phyloP scores from a whole-genome alignment of 2,888 invertebrate species.

The Acanthoscelides obtectus region DNA sequence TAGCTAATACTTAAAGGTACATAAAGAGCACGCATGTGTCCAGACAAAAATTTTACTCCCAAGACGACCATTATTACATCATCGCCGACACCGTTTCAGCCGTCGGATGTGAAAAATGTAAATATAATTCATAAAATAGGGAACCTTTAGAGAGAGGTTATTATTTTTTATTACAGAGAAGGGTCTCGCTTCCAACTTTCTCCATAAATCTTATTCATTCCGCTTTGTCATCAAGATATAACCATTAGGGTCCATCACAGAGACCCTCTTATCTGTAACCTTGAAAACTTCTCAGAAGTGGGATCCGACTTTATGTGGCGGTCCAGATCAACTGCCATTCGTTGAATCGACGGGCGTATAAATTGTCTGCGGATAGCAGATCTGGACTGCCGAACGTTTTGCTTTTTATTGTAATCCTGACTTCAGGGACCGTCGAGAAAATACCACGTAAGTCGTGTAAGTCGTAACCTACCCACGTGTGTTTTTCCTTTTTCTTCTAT shows the following conservation, averaged over 20 bases:
- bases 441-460: neutral
- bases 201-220: neutral
- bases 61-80: neutral
- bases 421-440: neutral
- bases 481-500: no score
- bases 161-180: neutral
- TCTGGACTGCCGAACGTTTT: neutral
- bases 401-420: neutral
- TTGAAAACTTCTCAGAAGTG: neutral
- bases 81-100: neutral
- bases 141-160: neutral
- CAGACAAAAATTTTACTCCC: neutral
- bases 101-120: neutral
- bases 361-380: neutral
- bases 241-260: neutral
- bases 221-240: neutral
- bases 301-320: neutral
- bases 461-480: no score
- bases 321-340: neutral
- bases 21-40: no score
- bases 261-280: neutral
- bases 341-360: neutral
- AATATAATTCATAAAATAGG: neutral
- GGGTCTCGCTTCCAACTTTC: neutral
- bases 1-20: no score